Evolutionary conservation across 2,888 invertebrate genomes (phyloP), one percentile per base, ranked within the genome.

Genomic region (Stegophylla sp.): DNA sequence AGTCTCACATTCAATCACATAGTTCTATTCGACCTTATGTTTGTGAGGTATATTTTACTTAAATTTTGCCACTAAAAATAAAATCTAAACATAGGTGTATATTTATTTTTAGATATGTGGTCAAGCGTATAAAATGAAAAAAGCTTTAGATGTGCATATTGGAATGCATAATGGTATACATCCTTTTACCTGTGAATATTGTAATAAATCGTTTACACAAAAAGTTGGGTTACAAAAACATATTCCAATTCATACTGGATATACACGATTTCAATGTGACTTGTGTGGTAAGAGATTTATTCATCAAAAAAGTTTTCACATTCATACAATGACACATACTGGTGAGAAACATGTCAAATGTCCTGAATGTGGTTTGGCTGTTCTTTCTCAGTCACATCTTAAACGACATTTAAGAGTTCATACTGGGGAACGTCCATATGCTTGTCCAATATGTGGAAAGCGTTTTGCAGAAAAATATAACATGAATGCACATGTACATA

Each of bases 251-350:
- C 83, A 83, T 72, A 83, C 83, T 48, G 83, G 83, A 12, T 83
- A 82, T 59, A 82, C 83, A 15, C 71, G 83, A 9, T 83, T 82
- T 73, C 83, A 83, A 82, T 84, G 84, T 82, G 84, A 84, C 59
- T 73, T 84, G 9, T 84, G 84, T 66, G 84, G 84, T 1, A 83
- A 83, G 73, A 81, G 83, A 26, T 83, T 84, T 72, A 83, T 83
- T 61, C 83, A 83, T 73, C 83, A 83, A 43, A 83, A 84, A 64
- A 83, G 83, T 73, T 84, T 83, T 73, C 83, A 83, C 15, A 83
- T 84, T 69, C 84, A 84, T 56, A 84, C 83, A 43, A 83, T 83
- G 83, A 83, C 83, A 12, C 84, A 84, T 74, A 83, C 84, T 9
- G 83, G 83, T 28, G 84, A 83, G 41, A 83, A 83, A 63, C 82